phyloP scores from a whole-genome alignment of 1,140 invertebrate genomes.

The Vanessa atalanta region DNA sequence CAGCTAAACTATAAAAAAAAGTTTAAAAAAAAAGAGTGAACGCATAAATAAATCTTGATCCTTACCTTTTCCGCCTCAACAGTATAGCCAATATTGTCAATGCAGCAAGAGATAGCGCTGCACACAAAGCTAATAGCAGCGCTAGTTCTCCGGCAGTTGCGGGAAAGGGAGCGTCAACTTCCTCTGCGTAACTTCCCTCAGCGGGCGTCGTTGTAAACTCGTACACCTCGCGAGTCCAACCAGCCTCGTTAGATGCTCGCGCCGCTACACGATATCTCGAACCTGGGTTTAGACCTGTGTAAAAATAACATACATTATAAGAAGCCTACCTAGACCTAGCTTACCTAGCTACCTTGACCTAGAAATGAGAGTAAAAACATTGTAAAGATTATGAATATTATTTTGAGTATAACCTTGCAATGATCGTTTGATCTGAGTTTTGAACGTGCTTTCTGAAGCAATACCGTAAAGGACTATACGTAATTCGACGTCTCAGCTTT shows the following conservation, averaged over 20 bases:
- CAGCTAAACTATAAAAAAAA: no score
- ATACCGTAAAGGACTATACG: no score
- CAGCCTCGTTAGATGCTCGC: slow-evolving; percentile 70
- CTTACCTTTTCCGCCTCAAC: slow-evolving; percentile 68
- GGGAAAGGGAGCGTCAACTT: slow-evolving; percentile 73
- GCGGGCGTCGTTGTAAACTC: slow-evolving; percentile 64
- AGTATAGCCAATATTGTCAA: slow-evolving; percentile 73
- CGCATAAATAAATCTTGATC: background rate
- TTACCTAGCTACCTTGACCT: no score
- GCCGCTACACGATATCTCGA: slow-evolving; percentile 70
- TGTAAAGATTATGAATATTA: no score
- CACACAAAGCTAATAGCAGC: slow-evolving; percentile 67
- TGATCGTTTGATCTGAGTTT: no score
- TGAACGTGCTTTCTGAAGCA: no score
- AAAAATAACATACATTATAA: background rate
- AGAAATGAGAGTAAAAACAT: no score
- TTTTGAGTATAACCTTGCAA: no score
- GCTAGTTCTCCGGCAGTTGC: slow-evolving; percentile 71
- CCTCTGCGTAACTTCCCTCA: slow-evolving; percentile 68
- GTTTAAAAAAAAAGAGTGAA: background rate
- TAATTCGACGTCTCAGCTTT: no score
- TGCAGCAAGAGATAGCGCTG: slow-evolving; percentile 68
- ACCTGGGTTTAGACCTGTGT: slow-evolving; percentile 59
- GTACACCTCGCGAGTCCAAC: slow-evolving; percentile 67
- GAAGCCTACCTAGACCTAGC: no score